Base-by-base conservation (phyloP, 2,797 vertebrate genomes). In the Sarcoramphus papa region DNA sequence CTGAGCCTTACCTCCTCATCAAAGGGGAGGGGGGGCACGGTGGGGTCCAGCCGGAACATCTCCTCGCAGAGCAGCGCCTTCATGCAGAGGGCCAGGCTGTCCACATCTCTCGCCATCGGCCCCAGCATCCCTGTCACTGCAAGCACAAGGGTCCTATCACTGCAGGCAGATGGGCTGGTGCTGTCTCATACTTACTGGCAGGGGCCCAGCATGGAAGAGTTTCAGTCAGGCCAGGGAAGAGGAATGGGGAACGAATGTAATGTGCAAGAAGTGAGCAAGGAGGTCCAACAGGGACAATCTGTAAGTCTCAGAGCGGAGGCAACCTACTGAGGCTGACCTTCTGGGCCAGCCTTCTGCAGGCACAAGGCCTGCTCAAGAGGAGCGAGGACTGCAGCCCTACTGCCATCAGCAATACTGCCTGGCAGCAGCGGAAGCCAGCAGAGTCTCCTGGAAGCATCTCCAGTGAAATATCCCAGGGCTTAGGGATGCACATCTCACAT, bases 41-140 rank as follows among this genome's bases (percentile, higher is more conserved):
- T 98, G 85, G 98, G 98, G 89, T 99, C 98, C 97, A 99, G 92
- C 15, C n/a, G 64, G 95, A 99, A 99, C 98, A 99, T 98, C 91
- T 99, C 93, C 27, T 98, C 72, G 4, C 98, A 98, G n/a, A 99
- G 98, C 59, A 99, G 95, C 0, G 98, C 98, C 97, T 97, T 97
- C 98, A 99, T 98, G 48, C 96, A 98, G 72, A 99, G 95, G 83
- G 98, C 98, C 97, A 99, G 96, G 92, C 98, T 98, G 81, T 98
- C 98, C 80, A 99, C 98, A 9, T 98, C 98, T 53, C 88, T 97
- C 0, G 94, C 98, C 97, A 98, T 65, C 1, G 98, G 98, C 40
- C 98, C 98, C 59, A 97, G 1, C 5, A 13, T 31, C 8, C 25
- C 51, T 0, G 7, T 40, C 56, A 75, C 93, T 83, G 86, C 62